Percentiles rank a stretch among this genome's conserved stretches.
These are phyloP conservation scores for Glaucidium brasilianum DNA, from an alignment of 2,113 vertebrate species.

Conservation along the genomic window DNA sequence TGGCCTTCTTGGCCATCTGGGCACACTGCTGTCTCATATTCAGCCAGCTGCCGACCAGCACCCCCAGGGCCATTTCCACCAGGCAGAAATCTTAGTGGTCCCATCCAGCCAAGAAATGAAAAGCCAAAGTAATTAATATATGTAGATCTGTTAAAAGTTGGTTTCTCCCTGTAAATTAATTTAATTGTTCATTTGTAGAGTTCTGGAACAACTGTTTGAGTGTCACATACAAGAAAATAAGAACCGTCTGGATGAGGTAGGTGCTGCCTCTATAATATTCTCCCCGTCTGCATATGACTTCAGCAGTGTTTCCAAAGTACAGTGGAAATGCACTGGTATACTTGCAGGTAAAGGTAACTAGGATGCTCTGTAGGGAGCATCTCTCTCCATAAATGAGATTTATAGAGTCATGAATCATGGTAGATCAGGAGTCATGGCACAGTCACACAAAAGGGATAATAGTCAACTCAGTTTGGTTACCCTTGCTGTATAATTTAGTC, in stretches of 20 bases:
- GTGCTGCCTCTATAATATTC: not conserved
- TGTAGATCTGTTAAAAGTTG: not conserved
- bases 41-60: not conserved
- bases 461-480: not conserved
- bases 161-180: not conserved
- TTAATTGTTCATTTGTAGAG: constrained; percentile 61
- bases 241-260: constrained; percentile 76
- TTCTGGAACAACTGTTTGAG: constrained; percentile 76
- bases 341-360: not conserved
- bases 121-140: not conserved
- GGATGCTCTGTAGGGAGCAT: not conserved
- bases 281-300: not conserved
- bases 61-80: not conserved
- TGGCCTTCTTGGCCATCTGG: not conserved
- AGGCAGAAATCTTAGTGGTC: not conserved
- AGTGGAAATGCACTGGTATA: not conserved
- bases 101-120: not conserved
- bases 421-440: not conserved
- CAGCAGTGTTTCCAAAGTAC: not conserved
- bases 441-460: not conserved
- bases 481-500: not conserved
- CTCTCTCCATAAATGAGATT: not conserved
- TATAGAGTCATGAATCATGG: not conserved
- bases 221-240: constrained; percentile 74
- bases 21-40: not conserved